Percentiles rank a stretch among this genome's conserved stretches.
Evolutionary conservation across 2,797 vertebrate species (phyloP).

Genomic region (Sebastes elongatus): DNA sequence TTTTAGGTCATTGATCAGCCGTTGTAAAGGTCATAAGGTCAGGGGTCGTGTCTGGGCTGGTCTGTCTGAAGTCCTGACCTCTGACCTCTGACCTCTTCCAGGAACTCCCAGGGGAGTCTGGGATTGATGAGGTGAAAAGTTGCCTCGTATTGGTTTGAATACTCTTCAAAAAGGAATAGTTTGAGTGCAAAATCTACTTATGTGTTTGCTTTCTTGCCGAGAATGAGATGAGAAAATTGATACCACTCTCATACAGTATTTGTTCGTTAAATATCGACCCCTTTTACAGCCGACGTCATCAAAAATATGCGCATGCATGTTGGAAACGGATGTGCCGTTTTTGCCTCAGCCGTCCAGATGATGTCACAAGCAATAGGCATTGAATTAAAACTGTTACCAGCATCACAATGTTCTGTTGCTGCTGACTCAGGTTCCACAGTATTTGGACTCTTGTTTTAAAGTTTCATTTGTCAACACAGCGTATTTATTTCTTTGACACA

Average conservation of each 20-base stretch:
- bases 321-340: too few relatives aligned
- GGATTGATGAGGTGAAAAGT: background rate
- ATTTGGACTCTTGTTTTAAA: too few relatives aligned
- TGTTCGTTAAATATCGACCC: background rate
- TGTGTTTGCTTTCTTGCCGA: background rate
- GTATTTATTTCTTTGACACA: background rate
- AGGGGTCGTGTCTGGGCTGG: constrained; percentile 50
- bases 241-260: background rate
- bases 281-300: too few relatives aligned
- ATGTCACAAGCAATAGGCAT: too few relatives aligned
- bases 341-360: too few relatives aligned
- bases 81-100: constrained; percentile 38
- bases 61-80: constrained; percentile 55
- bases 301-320: too few relatives aligned
- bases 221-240: background rate
- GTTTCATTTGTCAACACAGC: background rate
- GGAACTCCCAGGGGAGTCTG: constrained; percentile 22
- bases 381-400: too few relatives aligned
- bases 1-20: constrained; percentile 35
- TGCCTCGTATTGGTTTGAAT: background rate
- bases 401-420: too few relatives aligned
- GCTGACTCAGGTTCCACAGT: too few relatives aligned
- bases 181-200: background rate
- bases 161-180: background rate
- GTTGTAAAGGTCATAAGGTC: constrained; percentile 24